Base-by-base conservation (phyloP, 2,797 vertebrate species). In the Coreius guichenoti region DNA sequence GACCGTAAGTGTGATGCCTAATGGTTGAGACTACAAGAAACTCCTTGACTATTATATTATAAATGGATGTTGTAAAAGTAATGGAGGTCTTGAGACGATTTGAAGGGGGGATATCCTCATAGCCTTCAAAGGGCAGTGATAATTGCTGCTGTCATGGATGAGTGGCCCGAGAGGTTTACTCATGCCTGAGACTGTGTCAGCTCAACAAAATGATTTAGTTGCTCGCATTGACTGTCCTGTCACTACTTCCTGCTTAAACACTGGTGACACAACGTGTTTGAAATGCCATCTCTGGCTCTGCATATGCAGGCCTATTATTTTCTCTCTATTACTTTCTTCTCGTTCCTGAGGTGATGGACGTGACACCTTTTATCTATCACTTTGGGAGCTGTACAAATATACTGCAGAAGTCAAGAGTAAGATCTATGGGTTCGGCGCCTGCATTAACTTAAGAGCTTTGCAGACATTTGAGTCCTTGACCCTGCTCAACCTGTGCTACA, bases 311-410 rank as follows among this genome's bases (percentile, higher is more conserved):
- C 23, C 43, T 43, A 26, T 81, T 36, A 74, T 39, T 45, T 51
- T 80, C 47, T 49, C 65, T 72, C 39, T 31, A 31, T 65, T 51
- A 14, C 85, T 81, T 79, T 63, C 47, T 74, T 72, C n/a, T 56
- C 67, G 23, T 73, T 83, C 67, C 70, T 49, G 39, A 45, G 58
- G 81, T 88, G 87, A 90, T 90, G 67, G 90, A 89, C 81, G 68
- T 51, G 31, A 79, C 61, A 49, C 83, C 16, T 82, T 78, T 51
- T 86, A 78, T 86, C 73, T 79, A 29, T 74, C 73, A 23, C 77
- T 83, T 54, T 72, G 43, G 21, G 56, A 72, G 70, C 16, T 12
- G 23, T 82, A 69, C 47, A 76, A 19, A 45, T 74, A 29, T n/a
- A 70, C 45, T n/a, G 13, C 31, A 12, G 29, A 58, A 63, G 39